Base-by-base conservation (phyloP, 2,113 vertebrate genomes). In the Callithrix jacchus region DNA sequence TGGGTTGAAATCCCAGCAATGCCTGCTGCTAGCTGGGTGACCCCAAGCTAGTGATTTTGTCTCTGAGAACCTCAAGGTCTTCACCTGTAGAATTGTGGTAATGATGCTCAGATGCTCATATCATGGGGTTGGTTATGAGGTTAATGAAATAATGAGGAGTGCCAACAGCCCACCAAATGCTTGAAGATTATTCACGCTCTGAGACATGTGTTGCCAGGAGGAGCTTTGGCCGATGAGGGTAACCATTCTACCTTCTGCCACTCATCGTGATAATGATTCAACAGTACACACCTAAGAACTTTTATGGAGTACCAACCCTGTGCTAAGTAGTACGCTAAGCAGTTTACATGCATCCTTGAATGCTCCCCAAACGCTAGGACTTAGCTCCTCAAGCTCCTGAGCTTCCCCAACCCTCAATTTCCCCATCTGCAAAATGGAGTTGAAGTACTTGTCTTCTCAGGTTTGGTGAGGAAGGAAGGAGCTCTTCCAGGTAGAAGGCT, bases 321-420 rank as follows among this genome's bases (percentile, higher is more conserved):
- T 11, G 8, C 11, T 6, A 8, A 47, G 40, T 1, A 5, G 30
- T 0, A 2, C 32, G 37, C 23, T 45, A 27, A 35, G 47, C 8
- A 6, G 20, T 58, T 58, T 9, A 47, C 6, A 18, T 8, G 14
- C 6, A 14, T 64, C 21, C 79, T 89, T 21, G 42, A 52, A 35
- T 45, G 14, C 23, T 92, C 30, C 7, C 35, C 6, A 2, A 64
- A 27, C 35, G 13, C 35, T 18, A 23, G 27, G 13, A 16, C 35
- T 47, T 54, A 0, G 56, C 1, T 27, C 12, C 27, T 45, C 61
- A 20, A 2, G 6, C 14, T 40, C 40, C 52, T 16, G 49, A 25
- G 5, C 25, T 8, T 92, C 32, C 4, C 23, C 21, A n/a, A 54
- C 13, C n/a, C n/a, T 92, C 47, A 7, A 35, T 80, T 93, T 89